phyloP scores from a whole-genome alignment of 2,888 invertebrate species.

The Heliconius ethilla region DNA sequence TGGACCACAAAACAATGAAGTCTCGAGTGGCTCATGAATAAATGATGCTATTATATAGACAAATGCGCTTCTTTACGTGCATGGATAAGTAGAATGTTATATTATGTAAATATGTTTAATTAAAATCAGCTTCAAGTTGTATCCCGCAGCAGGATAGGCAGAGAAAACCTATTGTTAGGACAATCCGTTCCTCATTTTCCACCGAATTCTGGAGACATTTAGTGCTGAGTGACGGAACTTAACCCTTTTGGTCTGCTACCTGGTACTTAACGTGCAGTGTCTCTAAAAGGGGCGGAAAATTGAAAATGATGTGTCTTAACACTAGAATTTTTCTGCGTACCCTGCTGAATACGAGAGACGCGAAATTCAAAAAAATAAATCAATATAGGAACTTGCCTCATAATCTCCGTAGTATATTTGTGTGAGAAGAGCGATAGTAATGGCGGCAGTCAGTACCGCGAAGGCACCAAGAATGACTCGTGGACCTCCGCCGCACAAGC shows the following conservation, averaged over 20 bases:
- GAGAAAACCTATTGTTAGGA: no score
- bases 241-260: no score
- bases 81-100: background rate
- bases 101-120: background rate
- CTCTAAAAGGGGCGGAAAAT: no score
- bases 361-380: background rate
- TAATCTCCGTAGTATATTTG: conserved; percentile 88
- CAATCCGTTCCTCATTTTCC: no score
- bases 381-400: conserved; percentile 70
- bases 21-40: conserved; percentile 21
- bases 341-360: background rate
- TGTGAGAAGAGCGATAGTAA: conserved; percentile 87
- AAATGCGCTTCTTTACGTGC: background rate
- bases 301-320: no score
- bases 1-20: conserved; percentile 21
- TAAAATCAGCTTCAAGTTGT: no score
- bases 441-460: conserved; percentile 83
- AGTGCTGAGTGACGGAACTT: background rate
- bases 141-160: no score
- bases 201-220: no score
- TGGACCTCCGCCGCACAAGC: conserved; percentile 76
- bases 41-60: conserved; percentile 11
- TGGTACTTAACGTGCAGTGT: no score
- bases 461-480: conserved; percentile 85
- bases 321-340: no score